These are phyloP conservation scores for Mythimna vitellina DNA, from an alignment of 2,888 invertebrate species.

Conservation along the genomic window DNA sequence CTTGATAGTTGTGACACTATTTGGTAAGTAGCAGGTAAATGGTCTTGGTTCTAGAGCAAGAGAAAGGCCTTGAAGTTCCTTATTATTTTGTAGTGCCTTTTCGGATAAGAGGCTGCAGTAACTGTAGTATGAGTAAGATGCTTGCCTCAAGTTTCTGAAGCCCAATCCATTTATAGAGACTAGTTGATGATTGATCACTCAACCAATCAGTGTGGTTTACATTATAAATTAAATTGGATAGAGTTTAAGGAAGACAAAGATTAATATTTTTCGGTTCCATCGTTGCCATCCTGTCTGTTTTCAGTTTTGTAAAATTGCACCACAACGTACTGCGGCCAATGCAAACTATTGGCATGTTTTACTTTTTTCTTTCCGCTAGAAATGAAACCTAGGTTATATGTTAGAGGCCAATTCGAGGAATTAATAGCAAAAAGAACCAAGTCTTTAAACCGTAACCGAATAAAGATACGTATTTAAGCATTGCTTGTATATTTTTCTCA, in stretches of 20 bases:
- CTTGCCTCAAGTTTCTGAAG: neutral
- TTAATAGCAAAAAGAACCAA: too few relatives aligned
- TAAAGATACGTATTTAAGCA: too few relatives aligned
- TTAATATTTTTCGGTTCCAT: neutral
- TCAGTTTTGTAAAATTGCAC: conserved; percentile 13
- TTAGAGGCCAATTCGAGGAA: too few relatives aligned
- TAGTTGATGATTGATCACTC: neutral
- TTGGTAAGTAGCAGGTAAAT: conserved; percentile 15
- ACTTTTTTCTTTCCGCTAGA: too few relatives aligned
- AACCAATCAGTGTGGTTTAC: neutral
- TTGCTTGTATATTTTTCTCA: too few relatives aligned
- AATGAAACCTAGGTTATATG: too few relatives aligned
- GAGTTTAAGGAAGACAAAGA: neutral
- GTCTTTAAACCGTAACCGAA: too few relatives aligned
- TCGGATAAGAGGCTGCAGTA: neutral
- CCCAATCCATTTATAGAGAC: neutral
- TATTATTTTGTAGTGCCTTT: neutral
- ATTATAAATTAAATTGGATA: neutral
- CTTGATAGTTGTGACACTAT: conserved; percentile 25
- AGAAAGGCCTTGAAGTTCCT: neutral
- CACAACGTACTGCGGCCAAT: neutral
- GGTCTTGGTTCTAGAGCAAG: neutral
- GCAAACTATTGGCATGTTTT: too few relatives aligned
- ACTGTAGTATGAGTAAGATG: neutral
- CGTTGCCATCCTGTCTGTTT: neutral